Evolutionary conservation across 2,888 invertebrate genomes (phyloP).

Genomic region (Drosophila anomalata): DNA sequence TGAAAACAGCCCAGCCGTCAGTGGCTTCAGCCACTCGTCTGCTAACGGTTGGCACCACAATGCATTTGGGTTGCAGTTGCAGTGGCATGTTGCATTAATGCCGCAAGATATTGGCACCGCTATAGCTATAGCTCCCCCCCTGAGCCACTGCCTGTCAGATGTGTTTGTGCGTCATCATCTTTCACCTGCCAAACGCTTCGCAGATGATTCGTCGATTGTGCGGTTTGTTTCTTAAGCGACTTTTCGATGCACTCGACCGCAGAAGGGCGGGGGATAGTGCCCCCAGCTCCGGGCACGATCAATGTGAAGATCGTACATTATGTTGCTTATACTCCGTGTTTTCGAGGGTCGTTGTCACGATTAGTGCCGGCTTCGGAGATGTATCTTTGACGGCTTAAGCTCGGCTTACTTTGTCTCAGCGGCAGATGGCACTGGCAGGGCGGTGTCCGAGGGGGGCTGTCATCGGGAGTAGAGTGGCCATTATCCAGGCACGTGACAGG

Average conservation of each 20-base stretch:
- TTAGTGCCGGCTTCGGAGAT: conserved; percentile 29
- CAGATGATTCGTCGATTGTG: conserved; percentile 52
- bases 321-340: conserved; percentile 18
- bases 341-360: conserved; percentile 68
- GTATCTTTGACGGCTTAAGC: conserved; percentile 23
- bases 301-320: conserved; percentile 61
- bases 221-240: conserved; percentile 42
- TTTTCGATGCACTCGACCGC: conserved; percentile 42
- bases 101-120: conserved; percentile 32
- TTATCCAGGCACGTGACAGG: conserved; percentile 4
- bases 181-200: conserved; percentile 66
- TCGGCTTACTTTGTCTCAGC: conserved; percentile 15
- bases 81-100: conserved; percentile 18
- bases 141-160: conserved; percentile 23
- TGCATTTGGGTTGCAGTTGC: conserved; percentile 20
- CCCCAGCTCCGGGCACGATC: conserved; percentile 4
- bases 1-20: conserved; percentile 5
- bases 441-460: conserved; percentile 9
- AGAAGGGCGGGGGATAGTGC: conserved; percentile 20
- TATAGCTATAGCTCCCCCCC: background rate
- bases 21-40: conserved; percentile 12
- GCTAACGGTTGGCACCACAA: conserved; percentile 22
- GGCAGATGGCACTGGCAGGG: conserved; percentile 33
- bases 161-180: conserved; percentile 70
- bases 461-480: background rate